Evolutionary conservation across 53 echinoderm and acorn worm species (phyloP).

Genomic region (Holothuria scabra): DNA sequence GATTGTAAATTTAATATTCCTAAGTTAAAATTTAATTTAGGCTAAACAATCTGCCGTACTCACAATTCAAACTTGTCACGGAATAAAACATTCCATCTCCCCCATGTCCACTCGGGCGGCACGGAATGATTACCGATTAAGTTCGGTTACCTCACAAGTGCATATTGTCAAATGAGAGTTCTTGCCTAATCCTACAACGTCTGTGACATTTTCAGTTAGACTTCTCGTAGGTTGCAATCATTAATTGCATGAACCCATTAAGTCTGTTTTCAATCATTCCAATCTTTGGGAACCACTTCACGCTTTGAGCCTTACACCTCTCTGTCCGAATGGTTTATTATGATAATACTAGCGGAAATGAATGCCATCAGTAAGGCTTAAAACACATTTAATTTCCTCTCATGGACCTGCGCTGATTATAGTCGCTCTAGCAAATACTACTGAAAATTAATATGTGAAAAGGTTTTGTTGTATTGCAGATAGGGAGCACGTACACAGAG

Average conservation of each 20-base stretch:
- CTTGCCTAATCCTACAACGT: too few species aligned
- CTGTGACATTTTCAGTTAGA: neutral
- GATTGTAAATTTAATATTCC: too few species aligned
- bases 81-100: too few species aligned
- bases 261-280: conserved; percentile 33
- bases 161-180: too few species aligned
- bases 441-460: conserved; percentile 48
- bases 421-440: conserved; percentile 12
- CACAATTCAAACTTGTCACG: too few species aligned
- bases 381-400: conserved; percentile 44
- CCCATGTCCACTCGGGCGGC: too few species aligned
- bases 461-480: neutral
- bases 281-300: conserved; percentile 26
- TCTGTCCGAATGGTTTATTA: conserved; percentile 32
- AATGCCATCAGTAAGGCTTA: conserved; percentile 39
- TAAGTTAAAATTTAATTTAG: too few species aligned
- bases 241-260: conserved; percentile 38
- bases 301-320: conserved; percentile 16
- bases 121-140: too few species aligned
- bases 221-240: neutral
- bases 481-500: conserved; percentile 35
- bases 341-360: conserved; percentile 36
- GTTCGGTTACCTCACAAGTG: too few species aligned
- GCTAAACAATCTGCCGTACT: too few species aligned
- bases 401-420: conserved; percentile 34